These are phyloP conservation scores for Aphelocoma coerulescens DNA, from an alignment of 2,113 vertebrate genomes.

Conservation along the genomic window DNA sequence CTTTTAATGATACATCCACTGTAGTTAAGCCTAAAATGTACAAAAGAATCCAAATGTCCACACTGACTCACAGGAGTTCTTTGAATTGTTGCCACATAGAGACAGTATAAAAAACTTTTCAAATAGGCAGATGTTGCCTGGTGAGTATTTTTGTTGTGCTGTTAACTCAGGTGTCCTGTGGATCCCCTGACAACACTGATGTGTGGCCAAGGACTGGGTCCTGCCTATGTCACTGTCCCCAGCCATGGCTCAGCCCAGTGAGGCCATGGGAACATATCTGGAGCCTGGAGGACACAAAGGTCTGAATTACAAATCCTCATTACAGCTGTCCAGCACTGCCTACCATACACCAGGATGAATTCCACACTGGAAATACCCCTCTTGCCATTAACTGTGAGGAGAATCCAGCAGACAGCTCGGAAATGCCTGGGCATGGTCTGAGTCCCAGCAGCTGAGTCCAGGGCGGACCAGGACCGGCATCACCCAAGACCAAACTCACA, in stretches of 20 bases:
- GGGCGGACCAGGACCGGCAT: background rate
- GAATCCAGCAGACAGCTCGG: background rate
- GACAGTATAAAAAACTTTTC: background rate
- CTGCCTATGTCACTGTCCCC: background rate
- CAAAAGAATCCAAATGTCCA: background rate
- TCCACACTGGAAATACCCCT: background rate
- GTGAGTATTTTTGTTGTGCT: background rate
- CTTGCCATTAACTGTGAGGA: background rate
- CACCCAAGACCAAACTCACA: background rate
- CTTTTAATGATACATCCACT: background rate
- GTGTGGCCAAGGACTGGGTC: background rate
- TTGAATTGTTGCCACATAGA: background rate
- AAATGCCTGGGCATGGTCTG: background rate
- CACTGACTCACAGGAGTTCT: background rate
- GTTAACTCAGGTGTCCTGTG: background rate
- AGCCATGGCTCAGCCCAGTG: fast-evolving
- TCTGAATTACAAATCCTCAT: background rate
- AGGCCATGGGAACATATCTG: background rate
- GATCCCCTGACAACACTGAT: background rate
- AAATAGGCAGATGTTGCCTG: background rate
- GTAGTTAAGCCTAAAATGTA: background rate
- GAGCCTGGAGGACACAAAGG: background rate
- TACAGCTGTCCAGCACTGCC: background rate
- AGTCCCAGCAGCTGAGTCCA: background rate
- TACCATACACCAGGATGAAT: fast-evolving